Percentiles rank a stretch among this genome's conserved stretches.
These are phyloP conservation scores for Ascaphus truei DNA, from an alignment of 2,113 vertebrate species.

Conservation along the genomic window DNA sequence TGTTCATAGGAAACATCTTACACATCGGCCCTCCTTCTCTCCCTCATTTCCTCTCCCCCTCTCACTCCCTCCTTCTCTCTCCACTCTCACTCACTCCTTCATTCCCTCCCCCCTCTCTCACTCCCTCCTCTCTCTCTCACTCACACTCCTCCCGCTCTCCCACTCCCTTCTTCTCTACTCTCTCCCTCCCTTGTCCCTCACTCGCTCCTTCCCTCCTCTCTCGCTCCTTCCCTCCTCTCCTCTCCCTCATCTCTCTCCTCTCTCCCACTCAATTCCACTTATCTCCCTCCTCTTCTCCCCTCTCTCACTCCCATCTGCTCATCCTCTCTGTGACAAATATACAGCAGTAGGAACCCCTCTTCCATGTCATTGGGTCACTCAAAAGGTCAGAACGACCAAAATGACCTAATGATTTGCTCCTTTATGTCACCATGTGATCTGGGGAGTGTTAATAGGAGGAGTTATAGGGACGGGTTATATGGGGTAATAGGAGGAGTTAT, in stretches of 20 bases:
- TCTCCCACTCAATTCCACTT: background rate
- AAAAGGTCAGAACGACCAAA: too few species aligned
- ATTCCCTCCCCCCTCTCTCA: background rate
- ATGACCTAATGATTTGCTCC: too few species aligned
- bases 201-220: too few species aligned
- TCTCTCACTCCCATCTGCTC: background rate
- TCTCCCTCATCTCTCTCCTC: background rate
- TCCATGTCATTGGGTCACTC: too few species aligned
- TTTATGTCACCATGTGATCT: too few species aligned
- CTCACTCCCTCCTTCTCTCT: background rate
- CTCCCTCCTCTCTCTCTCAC: background rate
- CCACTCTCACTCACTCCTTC: background rate
- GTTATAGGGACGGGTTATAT: too few species aligned
- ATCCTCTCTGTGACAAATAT: background rate
- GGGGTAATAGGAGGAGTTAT: too few species aligned
- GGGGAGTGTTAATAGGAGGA: too few species aligned
- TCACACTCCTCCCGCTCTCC: background rate
- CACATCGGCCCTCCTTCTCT: background rate
- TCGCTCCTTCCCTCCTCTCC: background rate
- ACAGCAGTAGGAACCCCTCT: too few species aligned
- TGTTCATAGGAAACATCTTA: background rate
- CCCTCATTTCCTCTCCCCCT: background rate
- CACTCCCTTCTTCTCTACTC: too few species aligned
- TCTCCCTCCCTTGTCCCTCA: background rate
- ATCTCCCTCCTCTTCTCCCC: background rate